Evolutionary conservation across 2,888 invertebrate genomes (phyloP).

Genomic region (Pseudococcus longispinus): DNA sequence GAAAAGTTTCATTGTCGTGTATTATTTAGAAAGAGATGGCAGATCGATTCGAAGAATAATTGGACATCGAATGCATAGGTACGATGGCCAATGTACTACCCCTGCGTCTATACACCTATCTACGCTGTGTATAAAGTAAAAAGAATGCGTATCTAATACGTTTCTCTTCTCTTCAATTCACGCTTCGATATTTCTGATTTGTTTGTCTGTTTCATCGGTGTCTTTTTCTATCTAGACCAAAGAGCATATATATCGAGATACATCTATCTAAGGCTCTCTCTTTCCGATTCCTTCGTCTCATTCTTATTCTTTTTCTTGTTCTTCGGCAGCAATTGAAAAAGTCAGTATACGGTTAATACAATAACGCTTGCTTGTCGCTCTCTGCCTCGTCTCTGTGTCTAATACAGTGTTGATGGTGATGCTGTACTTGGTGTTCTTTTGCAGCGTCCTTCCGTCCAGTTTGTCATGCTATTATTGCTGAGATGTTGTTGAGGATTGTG

Average conservation of each 20-base stretch:
- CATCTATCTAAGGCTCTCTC: not conserved
- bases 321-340: not conserved
- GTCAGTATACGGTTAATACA: not conserved
- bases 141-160: conserved; percentile 55
- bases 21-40: conserved; percentile 54
- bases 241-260: not conserved
- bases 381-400: not conserved
- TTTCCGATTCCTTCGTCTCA: not conserved
- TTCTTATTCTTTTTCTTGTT: not conserved
- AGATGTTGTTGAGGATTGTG: too few species aligned
- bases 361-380: not conserved
- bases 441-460: not conserved
- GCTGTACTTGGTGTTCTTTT: not conserved
- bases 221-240: not conserved
- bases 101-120: not conserved
- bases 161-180: conserved; percentile 50
- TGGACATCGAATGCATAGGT: conserved; percentile 34
- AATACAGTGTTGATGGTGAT: not conserved
- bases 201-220: conserved; percentile 39
- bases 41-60: conserved; percentile 52
- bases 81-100: not conserved
- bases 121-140: not conserved
- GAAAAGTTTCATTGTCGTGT: conserved; percentile 46
- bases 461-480: too few species aligned
- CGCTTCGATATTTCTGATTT: conserved; percentile 53